A percentile compares a stretch with the other conserved stretches of the same genome.
These are phyloP conservation scores for Vultur gryphus DNA, from an alignment of 2,797 vertebrate genomes.

Conservation along the genomic window DNA sequence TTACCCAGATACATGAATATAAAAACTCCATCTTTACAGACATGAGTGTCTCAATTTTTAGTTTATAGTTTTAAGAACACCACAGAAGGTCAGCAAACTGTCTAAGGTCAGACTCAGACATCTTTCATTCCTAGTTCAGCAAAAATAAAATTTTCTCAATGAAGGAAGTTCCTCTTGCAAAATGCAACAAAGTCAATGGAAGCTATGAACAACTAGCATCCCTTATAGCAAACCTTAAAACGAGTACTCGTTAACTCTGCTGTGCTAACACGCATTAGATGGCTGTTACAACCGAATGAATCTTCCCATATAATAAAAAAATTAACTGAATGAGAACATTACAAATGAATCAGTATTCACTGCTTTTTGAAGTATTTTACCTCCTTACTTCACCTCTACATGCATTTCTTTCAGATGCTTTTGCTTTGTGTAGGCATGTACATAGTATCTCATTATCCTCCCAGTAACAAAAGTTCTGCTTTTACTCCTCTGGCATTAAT, in stretches of 20 bases:
- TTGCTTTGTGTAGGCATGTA: neutral
- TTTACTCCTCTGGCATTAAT: neutral
- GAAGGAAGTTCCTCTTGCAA: neutral
- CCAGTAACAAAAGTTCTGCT: neutral
- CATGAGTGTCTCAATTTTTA: neutral
- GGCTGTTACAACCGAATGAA: neutral
- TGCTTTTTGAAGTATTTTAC: neutral
- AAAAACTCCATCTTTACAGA: neutral
- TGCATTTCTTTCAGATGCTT: neutral
- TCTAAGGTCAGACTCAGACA: neutral
- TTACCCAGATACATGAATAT: neutral
- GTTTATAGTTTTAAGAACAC: neutral
- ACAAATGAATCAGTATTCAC: neutral
- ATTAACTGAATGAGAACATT: neutral
- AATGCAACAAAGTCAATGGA: neutral
- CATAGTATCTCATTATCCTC: neutral
- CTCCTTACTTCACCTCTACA: neutral
- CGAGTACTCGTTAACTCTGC: neutral
- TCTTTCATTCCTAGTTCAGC: neutral
- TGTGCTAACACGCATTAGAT: neutral
- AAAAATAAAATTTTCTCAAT: neutral
- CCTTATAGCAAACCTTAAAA: neutral
- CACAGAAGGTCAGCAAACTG: neutral
- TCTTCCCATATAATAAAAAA: neutral
- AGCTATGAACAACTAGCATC: neutral